Evolutionary conservation across 23 tunicate genomes (phyloP).

Genomic region (Trididemnum nubilum): DNA sequence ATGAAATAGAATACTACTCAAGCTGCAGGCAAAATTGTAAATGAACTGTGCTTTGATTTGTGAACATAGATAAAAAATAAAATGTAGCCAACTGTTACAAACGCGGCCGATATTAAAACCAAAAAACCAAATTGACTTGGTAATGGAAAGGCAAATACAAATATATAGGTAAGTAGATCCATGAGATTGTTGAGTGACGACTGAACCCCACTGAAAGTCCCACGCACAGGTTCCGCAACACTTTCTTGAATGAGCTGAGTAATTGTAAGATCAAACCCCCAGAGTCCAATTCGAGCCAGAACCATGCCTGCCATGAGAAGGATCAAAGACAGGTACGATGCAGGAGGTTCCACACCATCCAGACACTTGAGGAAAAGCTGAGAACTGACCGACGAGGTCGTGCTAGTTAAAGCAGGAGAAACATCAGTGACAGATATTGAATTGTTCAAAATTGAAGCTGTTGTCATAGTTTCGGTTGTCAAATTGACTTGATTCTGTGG

Average conservation of each 20-base stretch:
- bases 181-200: constrained; percentile 66
- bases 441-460: neutral
- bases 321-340: constrained; percentile 61
- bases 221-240: constrained; percentile 66
- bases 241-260: constrained; percentile 84
- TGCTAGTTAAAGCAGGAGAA: neutral
- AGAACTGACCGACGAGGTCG: neutral
- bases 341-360: constrained; percentile 55
- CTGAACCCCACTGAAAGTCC: constrained; percentile 80
- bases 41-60: neutral
- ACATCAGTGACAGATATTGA: too few species aligned
- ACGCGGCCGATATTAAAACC: constrained; percentile 50
- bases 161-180: constrained; percentile 61
- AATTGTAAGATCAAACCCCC: constrained; percentile 84
- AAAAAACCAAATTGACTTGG: constrained; percentile 79
- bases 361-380: constrained; percentile 60
- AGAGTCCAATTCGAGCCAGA: constrained; percentile 77
- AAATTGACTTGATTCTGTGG: neutral
- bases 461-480: neutral
- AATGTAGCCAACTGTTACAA: constrained; percentile 43
- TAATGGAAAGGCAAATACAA: constrained; percentile 54
- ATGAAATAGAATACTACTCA: too few species aligned
- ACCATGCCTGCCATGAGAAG: constrained; percentile 62
- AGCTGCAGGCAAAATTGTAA: too few species aligned
- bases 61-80: constrained; percentile 48